phyloP scores from a whole-genome alignment of 2,888 invertebrate genomes.

The Sylvicola cinctus region DNA sequence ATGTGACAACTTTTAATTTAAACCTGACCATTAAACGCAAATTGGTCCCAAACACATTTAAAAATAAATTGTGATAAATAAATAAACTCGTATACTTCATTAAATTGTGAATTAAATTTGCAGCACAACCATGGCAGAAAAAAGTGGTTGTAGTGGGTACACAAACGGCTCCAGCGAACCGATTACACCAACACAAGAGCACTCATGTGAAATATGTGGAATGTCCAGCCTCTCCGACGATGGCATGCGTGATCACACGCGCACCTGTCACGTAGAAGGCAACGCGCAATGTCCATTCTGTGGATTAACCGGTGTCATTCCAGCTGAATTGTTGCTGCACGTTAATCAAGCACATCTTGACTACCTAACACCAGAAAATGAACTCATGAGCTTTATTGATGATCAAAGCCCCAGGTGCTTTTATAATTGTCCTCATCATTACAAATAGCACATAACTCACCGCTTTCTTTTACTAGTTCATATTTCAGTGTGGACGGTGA shows the following conservation, averaged over 20 bases:
- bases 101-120: too few relatives aligned
- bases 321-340: conserved; percentile 54
- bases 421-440: conserved; percentile 1
- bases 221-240: conserved; percentile 59
- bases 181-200: conserved; percentile 10
- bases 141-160: too few relatives aligned
- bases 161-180: conserved; percentile 6
- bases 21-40: too few relatives aligned
- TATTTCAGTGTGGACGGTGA: conserved; percentile 30
- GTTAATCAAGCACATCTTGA: conserved; percentile 72
- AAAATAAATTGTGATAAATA: too few relatives aligned
- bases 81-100: too few relatives aligned
- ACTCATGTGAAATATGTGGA: conserved; percentile 72
- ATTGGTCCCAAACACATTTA: too few relatives aligned
- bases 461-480: conserved; percentile 2
- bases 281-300: conserved; percentile 67
- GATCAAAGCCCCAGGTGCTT: conserved; percentile 38
- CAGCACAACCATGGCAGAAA: too few relatives aligned
- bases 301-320: conserved; percentile 48
- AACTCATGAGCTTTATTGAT: conserved; percentile 57
- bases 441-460: neutral
- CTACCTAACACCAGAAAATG: conserved; percentile 59
- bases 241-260: conserved; percentile 57
- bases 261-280: conserved; percentile 57
- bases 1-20: too few relatives aligned